phyloP scores from a whole-genome alignment of 2,797 vertebrate species.

The Falco rusticolus region DNA sequence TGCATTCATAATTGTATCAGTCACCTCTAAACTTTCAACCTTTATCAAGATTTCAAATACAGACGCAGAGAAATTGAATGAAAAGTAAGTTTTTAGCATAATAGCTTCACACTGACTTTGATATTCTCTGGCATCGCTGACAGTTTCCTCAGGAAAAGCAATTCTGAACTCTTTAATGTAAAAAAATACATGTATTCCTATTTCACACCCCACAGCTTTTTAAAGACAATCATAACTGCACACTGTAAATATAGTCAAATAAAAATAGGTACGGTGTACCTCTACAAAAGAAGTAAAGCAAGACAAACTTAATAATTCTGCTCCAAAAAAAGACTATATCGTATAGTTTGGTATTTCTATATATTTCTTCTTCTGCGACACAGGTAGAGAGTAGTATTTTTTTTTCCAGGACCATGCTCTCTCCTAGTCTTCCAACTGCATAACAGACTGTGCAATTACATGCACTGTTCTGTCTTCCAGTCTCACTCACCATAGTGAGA shows the following conservation, averaged over 20 bases:
- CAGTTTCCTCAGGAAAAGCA: constrained; percentile 28
- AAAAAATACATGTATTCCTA: constrained; percentile 43
- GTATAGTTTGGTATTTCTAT: neutral
- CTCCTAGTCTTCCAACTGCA: neutral
- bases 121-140: neutral
- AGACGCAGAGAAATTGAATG: neutral
- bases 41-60: constrained; percentile 24
- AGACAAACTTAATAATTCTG: neutral
- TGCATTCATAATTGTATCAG: constrained; percentile 29
- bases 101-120: constrained; percentile 11
- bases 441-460: neutral
- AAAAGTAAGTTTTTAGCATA: neutral
- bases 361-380: neutral
- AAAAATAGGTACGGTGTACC: neutral
- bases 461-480: neutral
- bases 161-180: constrained; percentile 39
- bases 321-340: neutral
- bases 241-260: constrained; percentile 39
- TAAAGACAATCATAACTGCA: constrained; percentile 25
- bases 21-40: constrained; percentile 52
- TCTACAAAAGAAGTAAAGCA: neutral
- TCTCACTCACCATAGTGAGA: neutral
- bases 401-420: neutral
- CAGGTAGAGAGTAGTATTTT: neutral
- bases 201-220: constrained; percentile 59